Percentiles rank a stretch among this genome's conserved stretches.
phyloP scores from a whole-genome alignment of 2,113 vertebrate species.

The Oryzias javanicus region DNA sequence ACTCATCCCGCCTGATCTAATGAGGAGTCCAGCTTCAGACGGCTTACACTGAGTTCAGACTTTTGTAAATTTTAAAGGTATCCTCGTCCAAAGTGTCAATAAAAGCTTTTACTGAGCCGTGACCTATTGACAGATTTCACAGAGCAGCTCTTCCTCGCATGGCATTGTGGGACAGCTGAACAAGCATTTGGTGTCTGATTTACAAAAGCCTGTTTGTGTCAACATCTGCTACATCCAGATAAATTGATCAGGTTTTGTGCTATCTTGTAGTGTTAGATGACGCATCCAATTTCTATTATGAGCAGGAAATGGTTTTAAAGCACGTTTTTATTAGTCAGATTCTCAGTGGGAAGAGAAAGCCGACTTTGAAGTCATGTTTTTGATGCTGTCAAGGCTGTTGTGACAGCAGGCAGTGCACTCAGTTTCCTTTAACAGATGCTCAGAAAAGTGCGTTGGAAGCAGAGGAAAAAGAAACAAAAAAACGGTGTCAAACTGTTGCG shows the following conservation, averaged over 20 bases:
- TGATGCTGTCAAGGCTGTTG: conserved; percentile 34
- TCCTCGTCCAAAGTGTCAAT: conserved; percentile 13
- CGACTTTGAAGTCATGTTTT: conserved; percentile 27
- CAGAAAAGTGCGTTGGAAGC: conserved; percentile 48
- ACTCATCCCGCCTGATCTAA: conserved; percentile 30
- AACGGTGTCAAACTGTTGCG: conserved; percentile 32
- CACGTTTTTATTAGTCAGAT: conserved; percentile 3
- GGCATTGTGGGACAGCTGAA: conserved; percentile 23
- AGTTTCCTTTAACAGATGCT: conserved; percentile 61
- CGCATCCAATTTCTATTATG: conserved; percentile 33
- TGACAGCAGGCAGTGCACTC: conserved; percentile 43
- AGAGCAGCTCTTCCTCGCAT: conserved; percentile 1
- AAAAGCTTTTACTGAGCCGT: conserved; percentile 27
- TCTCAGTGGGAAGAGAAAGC: neutral
- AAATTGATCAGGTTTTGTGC: conserved; percentile 33
- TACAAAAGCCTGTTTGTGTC: conserved; percentile 36
- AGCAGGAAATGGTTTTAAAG: conserved; percentile 1
- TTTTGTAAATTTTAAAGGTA: conserved; percentile 27
- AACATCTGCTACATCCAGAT: conserved; percentile 49
- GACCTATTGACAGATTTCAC: conserved; percentile 30
- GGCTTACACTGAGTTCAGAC: neutral
- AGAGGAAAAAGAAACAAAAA: conserved; percentile 31
- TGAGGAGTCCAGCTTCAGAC: conserved; percentile 20
- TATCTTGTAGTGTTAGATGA: conserved; percentile 27
- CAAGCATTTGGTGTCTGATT: conserved; percentile 43